Evolutionary conservation across 2,888 invertebrate genomes (phyloP).

Genomic region (Oithona nana): DNA sequence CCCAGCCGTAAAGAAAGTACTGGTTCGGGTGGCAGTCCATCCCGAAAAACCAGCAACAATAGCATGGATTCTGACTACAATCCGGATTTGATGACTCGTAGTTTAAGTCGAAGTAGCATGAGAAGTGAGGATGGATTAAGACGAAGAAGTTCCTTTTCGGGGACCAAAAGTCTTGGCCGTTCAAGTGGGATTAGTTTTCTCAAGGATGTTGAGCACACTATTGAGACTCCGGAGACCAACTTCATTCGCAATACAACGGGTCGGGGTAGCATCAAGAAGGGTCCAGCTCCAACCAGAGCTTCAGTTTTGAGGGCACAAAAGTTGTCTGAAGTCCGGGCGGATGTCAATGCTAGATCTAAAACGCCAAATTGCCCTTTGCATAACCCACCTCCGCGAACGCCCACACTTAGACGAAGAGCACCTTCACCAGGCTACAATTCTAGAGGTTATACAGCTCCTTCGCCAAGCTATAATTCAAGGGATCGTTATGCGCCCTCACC

Average conservation of each 20-base stretch:
- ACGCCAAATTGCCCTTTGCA: neutral
- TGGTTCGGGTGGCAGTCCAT: neutral
- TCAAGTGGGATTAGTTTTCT: neutral
- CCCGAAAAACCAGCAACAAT: neutral
- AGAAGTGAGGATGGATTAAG: neutral
- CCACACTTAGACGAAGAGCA: neutral
- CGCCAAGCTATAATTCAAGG: neutral
- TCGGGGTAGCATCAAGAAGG: slow-evolving; percentile 11
- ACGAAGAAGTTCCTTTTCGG: neutral
- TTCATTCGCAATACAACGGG: slow-evolving; percentile 12
- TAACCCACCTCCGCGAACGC: neutral
- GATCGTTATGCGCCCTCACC: no score
- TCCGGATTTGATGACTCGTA: neutral
- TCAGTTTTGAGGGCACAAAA: neutral
- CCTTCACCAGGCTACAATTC: neutral
- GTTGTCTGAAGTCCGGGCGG: neutral
- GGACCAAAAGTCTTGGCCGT: neutral
- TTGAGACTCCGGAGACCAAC: neutral
- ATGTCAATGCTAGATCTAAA: neutral
- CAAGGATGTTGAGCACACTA: neutral
- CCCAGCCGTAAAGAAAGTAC: no score
- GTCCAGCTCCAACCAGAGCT: slow-evolving; percentile 14
- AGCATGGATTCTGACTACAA: no score
- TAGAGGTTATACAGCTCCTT: neutral
- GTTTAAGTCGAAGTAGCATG: neutral